These are phyloP conservation scores for Galerucella pusilla DNA, from an alignment of 2,888 invertebrate genomes.

Conservation along the genomic window DNA sequence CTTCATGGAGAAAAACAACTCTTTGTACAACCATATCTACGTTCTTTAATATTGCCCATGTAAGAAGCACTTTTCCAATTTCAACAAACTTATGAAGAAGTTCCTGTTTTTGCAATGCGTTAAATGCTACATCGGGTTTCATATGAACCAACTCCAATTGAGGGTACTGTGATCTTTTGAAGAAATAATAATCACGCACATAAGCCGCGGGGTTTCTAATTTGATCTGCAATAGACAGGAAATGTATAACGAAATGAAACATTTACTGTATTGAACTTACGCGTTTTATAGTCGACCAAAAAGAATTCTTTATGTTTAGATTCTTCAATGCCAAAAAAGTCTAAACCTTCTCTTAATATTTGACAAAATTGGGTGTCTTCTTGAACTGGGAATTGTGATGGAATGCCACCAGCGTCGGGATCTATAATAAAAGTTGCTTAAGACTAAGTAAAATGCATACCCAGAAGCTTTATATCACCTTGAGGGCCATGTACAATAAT, in stretches of 20 bases:
- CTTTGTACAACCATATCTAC: constrained; percentile 97
- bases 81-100: constrained; percentile 95
- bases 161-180: constrained; percentile 93
- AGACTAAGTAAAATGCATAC: not conserved
- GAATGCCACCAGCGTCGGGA: constrained; percentile 92
- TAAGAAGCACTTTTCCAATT: constrained; percentile 92
- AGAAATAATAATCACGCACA: constrained; percentile 87
- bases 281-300: constrained; percentile 97
- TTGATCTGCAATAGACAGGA: constrained; percentile 75
- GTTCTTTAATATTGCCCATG: constrained; percentile 92
- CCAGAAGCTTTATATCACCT: constrained; percentile 62
- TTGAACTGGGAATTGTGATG: constrained; percentile 98
- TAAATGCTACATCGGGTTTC: constrained; percentile 91
- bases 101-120: constrained; percentile 90
- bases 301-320: constrained; percentile 89
- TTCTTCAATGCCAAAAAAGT: constrained; percentile 97
- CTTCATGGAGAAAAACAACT: constrained; percentile 98
- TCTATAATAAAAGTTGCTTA: constrained; percentile 63
- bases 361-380: constrained; percentile 97
- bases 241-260: not conserved
- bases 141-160: constrained; percentile 94
- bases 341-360: constrained; percentile 93
- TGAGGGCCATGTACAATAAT: constrained; percentile 96
- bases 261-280: constrained; percentile 69
- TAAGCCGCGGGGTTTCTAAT: constrained; percentile 96